A percentile compares a stretch with the other conserved stretches of the same genome.
Conservation (phyloP, 2,113 vertebrate genomes). For the Nothobranchius kuhntae region DNA sequence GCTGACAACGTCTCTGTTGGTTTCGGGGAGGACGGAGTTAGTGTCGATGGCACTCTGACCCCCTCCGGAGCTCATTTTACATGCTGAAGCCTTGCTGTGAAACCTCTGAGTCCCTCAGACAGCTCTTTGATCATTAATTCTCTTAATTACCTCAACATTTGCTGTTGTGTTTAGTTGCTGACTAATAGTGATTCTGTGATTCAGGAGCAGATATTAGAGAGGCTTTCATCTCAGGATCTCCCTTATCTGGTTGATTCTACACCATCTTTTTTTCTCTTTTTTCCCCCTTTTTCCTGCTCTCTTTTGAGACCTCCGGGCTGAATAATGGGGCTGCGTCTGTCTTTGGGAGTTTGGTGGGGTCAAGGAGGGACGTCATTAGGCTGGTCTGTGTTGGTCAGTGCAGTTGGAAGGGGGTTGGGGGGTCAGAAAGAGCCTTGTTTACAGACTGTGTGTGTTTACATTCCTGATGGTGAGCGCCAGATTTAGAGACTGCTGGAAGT, state of each 20-base stretch:
- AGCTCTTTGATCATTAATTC: slow-evolving; percentile 71
- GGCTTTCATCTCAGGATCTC: slow-evolving; percentile 36
- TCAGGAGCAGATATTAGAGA: slow-evolving; percentile 34
- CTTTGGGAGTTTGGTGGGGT: slow-evolving; percentile 59
- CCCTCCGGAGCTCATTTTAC: slow-evolving; percentile 33
- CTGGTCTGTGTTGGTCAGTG: slow-evolving; percentile 70
- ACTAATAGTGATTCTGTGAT: too few species aligned
- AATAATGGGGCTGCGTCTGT: slow-evolving; percentile 63
- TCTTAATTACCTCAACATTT: slow-evolving; percentile 44
- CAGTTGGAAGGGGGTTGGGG: slow-evolving; percentile 71
- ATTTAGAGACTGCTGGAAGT: slow-evolving; percentile 78
- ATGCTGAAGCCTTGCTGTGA: slow-evolving; percentile 46
- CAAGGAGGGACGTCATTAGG: slow-evolving; percentile 71
- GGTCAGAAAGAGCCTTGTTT: slow-evolving; percentile 79
- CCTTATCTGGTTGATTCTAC: slow-evolving; percentile 6
- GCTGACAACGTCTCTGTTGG: slow-evolving; percentile 60
- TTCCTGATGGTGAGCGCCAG: slow-evolving; percentile 79
- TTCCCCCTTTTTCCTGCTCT: slow-evolving; percentile 27
- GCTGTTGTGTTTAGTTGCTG: slow-evolving; percentile 58
- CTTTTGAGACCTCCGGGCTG: slow-evolving; percentile 47
- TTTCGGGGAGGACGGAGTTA: slow-evolving; percentile 63
- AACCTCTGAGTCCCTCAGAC: slow-evolving; percentile 17
- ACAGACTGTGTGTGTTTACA: slow-evolving; percentile 84
- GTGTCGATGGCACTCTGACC: slow-evolving; percentile 58
- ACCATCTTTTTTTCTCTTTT: slow-evolving; percentile 24